Conservation (phyloP, 2,113 vertebrate genomes). For the Chionodraco myersi region DNA sequence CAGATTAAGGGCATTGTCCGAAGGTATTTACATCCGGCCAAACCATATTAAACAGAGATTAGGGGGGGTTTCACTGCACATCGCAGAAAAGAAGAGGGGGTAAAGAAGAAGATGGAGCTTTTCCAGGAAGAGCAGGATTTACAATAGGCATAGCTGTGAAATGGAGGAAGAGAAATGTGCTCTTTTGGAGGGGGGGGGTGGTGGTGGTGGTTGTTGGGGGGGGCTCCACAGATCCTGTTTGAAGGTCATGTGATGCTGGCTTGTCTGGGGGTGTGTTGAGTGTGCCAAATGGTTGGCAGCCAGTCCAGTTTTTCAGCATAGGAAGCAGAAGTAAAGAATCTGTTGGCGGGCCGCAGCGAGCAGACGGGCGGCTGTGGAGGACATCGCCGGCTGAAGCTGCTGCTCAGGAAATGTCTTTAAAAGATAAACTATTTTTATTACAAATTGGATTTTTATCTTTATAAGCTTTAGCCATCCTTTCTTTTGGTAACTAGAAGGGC, state of each 20-base stretch:
- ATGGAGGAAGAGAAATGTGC: conserved; percentile 81
- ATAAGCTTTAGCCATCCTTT: neutral
- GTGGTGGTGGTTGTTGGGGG: neutral
- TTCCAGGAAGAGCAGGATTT: conserved; percentile 77
- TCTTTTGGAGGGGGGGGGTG: conserved; percentile 52
- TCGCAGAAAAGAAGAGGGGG: conserved; percentile 9
- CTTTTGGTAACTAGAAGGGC: no score
- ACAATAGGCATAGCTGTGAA: conserved; percentile 82
- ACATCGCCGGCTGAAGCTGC: conserved; percentile 18
- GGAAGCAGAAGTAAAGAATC: conserved; percentile 65
- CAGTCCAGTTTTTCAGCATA: conserved; percentile 33
- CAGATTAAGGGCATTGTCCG: conserved; percentile 88
- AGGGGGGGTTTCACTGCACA: conserved; percentile 66
- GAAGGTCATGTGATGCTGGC: conserved; percentile 82
- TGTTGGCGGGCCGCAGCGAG: conserved; percentile 48
- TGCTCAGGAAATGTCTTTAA: neutral
- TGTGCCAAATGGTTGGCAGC: conserved; percentile 71
- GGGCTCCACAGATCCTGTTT: conserved; percentile 67
- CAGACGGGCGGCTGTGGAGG: conserved; percentile 55
- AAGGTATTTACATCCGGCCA: conserved; percentile 88
- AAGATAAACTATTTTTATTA: neutral
- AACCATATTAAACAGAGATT: conserved; percentile 90
- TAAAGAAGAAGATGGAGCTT: conserved; percentile 64
- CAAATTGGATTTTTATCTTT: neutral
- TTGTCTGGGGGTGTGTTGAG: conserved; percentile 46